Base-by-base conservation (phyloP, 1,140 invertebrate genomes). In the Phymastichus coffea region DNA sequence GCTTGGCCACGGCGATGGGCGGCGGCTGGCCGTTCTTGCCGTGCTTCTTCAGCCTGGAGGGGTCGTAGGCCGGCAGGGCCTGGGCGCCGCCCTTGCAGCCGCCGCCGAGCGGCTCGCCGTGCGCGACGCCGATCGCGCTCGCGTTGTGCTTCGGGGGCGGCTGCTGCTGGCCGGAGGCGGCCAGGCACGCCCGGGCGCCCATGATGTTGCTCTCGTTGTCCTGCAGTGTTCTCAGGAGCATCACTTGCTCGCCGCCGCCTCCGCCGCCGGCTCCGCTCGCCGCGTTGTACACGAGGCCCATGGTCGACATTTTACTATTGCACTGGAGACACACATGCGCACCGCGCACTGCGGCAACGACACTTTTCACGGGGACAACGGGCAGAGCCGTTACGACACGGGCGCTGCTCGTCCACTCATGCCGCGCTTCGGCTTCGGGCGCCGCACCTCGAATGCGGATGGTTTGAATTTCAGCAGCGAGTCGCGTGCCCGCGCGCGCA, bases 1-100 rank as follows among this genome's bases (percentile, higher is more conserved):
- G 81, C 40, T 93, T 82, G 0, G 93, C 92, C 6, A 97, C 94
- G 1, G 93, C 89, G 4, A 93, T 86, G 1, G 89, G 91, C 58
- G 86, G 84, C 4, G 88, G 87, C 49, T 80, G 79, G 0, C 77
- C 78, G 46, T 78, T 80, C 41, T 78, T 80, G 1, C 76, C 78
- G 49, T 80, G 78, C 17, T 80, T 80, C 23, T 79, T 80, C 15
- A 80, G 19, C 43, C 77, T 69, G 4, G 78, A 72, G 0, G 76
- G 73, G 14, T 79, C 76, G 55, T 84, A 78, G 3, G 78, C 71
- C 12, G 76, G 71, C 17, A 77, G 44, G 66, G 41, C 22, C 41
- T 57, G 33, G 41, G 9, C 33, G 28, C 49, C 43, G 14, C 22
- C n/a, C 67, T 61, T n/a, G 69, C 62, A 23, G 22, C 48, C n/a